A percentile compares a stretch with the other conserved stretches of the same genome.
Evolutionary conservation across 2,888 invertebrate genomes (phyloP).

Genomic region (Lepidonotus clava): DNA sequence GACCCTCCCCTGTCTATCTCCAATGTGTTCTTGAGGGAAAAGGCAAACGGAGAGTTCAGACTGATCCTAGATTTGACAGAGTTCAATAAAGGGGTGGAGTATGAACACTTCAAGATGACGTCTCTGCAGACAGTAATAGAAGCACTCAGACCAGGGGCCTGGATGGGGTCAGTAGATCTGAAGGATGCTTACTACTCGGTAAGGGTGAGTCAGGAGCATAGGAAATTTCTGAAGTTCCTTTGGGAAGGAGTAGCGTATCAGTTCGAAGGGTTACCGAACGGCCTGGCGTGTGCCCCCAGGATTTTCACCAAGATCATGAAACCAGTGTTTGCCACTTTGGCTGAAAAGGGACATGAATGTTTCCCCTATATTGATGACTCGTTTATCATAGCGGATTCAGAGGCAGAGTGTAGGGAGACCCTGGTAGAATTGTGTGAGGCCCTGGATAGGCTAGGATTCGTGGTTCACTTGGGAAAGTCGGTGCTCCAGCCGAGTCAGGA

Average conservation of each 20-base stretch:
- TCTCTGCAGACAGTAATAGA: constrained; percentile 56
- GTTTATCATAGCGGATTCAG: not conserved
- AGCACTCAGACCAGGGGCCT: constrained; percentile 31
- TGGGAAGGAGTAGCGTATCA: not conserved
- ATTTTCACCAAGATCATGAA: not conserved
- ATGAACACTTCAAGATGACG: not conserved
- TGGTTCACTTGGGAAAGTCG: not conserved
- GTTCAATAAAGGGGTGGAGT: constrained; percentile 36
- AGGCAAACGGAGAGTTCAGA: not conserved
- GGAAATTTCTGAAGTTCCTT: not conserved
- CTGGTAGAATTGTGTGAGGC: not conserved
- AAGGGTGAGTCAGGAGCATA: not conserved
- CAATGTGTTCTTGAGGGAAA: not conserved
- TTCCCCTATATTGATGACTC: not conserved
- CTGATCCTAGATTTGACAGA: not conserved
- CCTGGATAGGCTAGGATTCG: not conserved
- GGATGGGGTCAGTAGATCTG: not conserved
- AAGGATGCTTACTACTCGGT: constrained; percentile 6
- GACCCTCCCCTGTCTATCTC: not conserved
- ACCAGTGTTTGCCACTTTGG: not conserved
- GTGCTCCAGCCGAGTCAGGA: not conserved
- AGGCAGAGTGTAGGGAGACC: not conserved
- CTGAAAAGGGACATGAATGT: not conserved
- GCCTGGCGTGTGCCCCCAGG: not conserved
- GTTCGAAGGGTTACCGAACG: not conserved